Evolutionary conservation across 2,797 vertebrate species (phyloP), one percentile per base, ranked within the genome.

Genomic region (Hemibagrus guttatus): DNA sequence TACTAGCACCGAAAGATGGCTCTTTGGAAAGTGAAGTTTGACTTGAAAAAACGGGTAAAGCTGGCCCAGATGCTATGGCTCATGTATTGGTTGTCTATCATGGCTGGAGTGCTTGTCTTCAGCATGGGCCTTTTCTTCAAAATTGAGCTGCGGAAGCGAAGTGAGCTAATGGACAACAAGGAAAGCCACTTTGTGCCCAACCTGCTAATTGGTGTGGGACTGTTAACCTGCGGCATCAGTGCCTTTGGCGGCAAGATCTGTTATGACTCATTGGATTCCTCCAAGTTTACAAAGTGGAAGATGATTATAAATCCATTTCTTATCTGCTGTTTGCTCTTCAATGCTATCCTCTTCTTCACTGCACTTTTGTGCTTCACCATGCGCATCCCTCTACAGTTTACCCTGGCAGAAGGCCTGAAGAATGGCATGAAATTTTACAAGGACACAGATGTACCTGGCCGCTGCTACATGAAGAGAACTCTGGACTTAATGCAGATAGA

Each of bases 381-480:
- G 96, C 93, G 96, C 88, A 97, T 98, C 86, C 97, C 98, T 0
- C 94, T 99, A 93, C 97, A 99, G 89, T 96, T 94, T 92, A 97
- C 98, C 0, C 92, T 99, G 91, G 94, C 96, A 0, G 95, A 97
- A 1, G 98, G 98, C 56, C 95, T 99, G 91, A 97, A 93, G 94
- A 98, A 94, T 0, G 95, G 97, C 86, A 98, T 99, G 98, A 97
- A 94, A 90, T 99, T 91, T 93, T 99, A 99, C 93, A 96, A 98
- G 90, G 98, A 99, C 93, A 97, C 98, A 0, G 98, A 99, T 93
- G 99, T 97, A 4, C 98, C 98, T 0, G 98, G 98, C 8, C 95
- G 96, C 61, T 99, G 98, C 94, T 99, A 98, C 95, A 98, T 99
- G 98, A 99, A 99, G 95, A 97, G 97, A 93, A 99, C 98, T 85